These are phyloP conservation scores for Hyposmocoma kahamanoa DNA, from an alignment of 1,140 invertebrate species.

Conservation along the genomic window DNA sequence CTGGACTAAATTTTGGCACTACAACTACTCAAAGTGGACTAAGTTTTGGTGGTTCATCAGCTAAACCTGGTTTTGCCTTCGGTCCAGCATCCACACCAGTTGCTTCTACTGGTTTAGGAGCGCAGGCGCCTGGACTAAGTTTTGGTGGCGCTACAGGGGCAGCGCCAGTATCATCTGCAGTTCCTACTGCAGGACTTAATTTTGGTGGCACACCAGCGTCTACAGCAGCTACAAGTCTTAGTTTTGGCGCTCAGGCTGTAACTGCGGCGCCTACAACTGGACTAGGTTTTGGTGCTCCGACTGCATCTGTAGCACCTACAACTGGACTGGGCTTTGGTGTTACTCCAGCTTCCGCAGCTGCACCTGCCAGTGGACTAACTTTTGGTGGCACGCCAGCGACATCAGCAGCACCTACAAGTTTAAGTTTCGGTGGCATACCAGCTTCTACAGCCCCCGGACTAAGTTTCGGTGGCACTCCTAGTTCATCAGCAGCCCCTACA, in stretches of 20 bases:
- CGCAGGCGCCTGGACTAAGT: no score
- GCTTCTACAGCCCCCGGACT: background rate
- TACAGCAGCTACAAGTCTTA: background rate
- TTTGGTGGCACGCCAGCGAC: background rate
- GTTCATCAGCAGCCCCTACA: background rate
- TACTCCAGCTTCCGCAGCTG: background rate
- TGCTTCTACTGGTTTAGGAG: background rate
- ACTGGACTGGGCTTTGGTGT: no score
- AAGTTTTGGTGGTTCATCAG: background rate
- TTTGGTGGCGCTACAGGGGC: background rate
- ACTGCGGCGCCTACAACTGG: slow-evolving; percentile 18
- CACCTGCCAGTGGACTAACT: background rate
- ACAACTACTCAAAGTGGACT: background rate
- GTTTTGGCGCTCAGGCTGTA: slow-evolving; percentile 14
- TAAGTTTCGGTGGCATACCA: no score
- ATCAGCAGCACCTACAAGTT: background rate
- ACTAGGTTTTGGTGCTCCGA: slow-evolving; percentile 34
- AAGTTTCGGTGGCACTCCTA: slow-evolving; percentile 11
- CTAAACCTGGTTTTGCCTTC: background rate
- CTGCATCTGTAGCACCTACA: slow-evolving; percentile 17
- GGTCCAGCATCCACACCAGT: background rate
- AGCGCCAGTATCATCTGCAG: background rate
- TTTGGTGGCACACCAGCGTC: slow-evolving; percentile 12
- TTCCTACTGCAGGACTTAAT: background rate
- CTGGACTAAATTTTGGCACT: background rate